These are phyloP conservation scores for Halictus rubicundus DNA, from an alignment of 1,140 invertebrate species.

Conservation along the genomic window DNA sequence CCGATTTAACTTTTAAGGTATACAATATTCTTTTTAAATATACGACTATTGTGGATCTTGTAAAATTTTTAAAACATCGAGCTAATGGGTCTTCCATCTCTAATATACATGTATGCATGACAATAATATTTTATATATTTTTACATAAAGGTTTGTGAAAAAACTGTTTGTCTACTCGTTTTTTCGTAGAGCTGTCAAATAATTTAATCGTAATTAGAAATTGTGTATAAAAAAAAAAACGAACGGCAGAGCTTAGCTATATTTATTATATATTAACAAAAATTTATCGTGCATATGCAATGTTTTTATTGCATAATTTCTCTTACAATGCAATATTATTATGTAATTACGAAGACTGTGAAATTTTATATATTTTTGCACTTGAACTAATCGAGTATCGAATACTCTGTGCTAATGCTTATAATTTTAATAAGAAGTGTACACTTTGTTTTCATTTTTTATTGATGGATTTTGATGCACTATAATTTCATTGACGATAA, in stretches of 20 bases:
- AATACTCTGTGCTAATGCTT: slow-evolving; percentile 11
- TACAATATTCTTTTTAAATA: slow-evolving; percentile 32
- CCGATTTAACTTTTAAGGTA: background rate
- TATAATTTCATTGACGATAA: slow-evolving; percentile 40
- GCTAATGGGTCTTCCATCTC: slow-evolving; percentile 54
- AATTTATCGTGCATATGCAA: slow-evolving; percentile 1
- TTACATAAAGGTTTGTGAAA: slow-evolving; percentile 46
- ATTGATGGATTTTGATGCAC: slow-evolving; percentile 34
- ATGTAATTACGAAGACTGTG: slow-evolving; percentile 10
- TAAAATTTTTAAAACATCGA: slow-evolving; percentile 39
- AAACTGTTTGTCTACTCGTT: slow-evolving; percentile 28
- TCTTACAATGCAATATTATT: slow-evolving; percentile 11
- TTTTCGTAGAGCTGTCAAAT: slow-evolving; percentile 15
- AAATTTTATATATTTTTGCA: slow-evolving; percentile 25
- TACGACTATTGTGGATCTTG: slow-evolving; percentile 36
- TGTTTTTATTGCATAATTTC: slow-evolving; percentile 9
- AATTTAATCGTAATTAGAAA: slow-evolving; percentile 25
- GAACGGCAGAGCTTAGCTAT: background rate
- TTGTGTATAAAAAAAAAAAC: slow-evolving; percentile 3
- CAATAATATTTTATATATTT: slow-evolving; percentile 51
- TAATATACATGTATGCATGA: slow-evolving; percentile 43
- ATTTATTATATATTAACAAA: slow-evolving; percentile 28
- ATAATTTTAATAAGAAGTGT: slow-evolving; percentile 13
- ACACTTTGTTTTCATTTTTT: slow-evolving; percentile 3
- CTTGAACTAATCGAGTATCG: slow-evolving; percentile 23